phyloP scores from a whole-genome alignment of 2,797 vertebrate species.

The Cossypha caffra region DNA sequence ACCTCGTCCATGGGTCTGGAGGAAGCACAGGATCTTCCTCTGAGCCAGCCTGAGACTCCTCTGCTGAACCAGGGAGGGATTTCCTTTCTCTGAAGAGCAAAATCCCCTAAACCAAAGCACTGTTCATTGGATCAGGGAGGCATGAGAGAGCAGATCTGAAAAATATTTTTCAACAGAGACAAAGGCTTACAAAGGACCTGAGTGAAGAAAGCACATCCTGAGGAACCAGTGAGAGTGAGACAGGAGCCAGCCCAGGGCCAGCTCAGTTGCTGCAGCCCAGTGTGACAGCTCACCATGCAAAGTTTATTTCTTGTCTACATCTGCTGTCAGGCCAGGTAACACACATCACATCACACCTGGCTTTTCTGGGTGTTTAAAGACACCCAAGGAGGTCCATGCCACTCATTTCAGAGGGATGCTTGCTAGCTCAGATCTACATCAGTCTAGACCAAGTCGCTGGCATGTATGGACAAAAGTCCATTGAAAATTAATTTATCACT shows the following conservation, averaged over 20 bases:
- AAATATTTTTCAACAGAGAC: neutral
- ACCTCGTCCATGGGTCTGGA: fast-evolving
- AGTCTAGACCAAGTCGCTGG: neutral
- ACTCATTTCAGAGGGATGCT: neutral
- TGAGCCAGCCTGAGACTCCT: neutral
- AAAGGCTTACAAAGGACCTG: neutral
- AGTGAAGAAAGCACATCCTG: neutral
- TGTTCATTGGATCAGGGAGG: neutral
- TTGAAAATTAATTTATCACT: neutral
- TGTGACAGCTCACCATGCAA: neutral
- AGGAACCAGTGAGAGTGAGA: neutral
- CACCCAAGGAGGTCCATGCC: too few species aligned
- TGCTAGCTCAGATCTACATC: neutral
- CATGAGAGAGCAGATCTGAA: neutral
- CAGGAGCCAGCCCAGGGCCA: neutral
- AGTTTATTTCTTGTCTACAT: neutral
- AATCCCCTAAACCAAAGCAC: neutral
- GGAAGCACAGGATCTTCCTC: fast-evolving
- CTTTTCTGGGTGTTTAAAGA: neutral
- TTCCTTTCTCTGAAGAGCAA: neutral
- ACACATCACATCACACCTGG: neutral
- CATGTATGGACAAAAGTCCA: neutral
- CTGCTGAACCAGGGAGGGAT: neutral
- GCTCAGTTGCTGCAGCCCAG: neutral
- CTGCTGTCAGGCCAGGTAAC: neutral